A percentile compares a stretch with the other conserved stretches of the same genome.
Evolutionary conservation across 2,113 vertebrate genomes (phyloP).

Genomic region (Podarcis muralis): DNA sequence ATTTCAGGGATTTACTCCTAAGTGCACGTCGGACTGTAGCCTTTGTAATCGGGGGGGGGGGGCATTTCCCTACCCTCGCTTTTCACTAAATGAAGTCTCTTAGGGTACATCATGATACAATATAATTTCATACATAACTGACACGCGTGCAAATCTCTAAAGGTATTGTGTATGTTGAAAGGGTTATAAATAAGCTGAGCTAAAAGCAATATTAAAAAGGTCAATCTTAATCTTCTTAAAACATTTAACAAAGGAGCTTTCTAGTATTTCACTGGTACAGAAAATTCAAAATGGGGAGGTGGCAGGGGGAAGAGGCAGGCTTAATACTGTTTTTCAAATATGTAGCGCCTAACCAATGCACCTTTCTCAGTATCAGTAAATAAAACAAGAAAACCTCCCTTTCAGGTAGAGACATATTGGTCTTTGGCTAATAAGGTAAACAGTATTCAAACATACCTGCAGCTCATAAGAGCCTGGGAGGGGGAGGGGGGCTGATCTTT

Average conservation of each 20-base stretch:
- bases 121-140: conserved; percentile 1
- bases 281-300: conserved; percentile 34
- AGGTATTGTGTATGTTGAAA: conserved; percentile 39
- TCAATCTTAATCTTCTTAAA: conserved; percentile 60
- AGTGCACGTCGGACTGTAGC: neutral
- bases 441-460: neutral
- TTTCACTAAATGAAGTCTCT: conserved; percentile 17
- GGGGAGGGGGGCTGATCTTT: neutral
- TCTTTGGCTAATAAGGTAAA: neutral
- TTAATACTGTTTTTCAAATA: conserved; percentile 8
- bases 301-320: neutral
- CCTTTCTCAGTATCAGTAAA: neutral
- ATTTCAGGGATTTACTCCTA: neutral
- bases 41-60: neutral
- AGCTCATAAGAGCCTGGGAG: neutral
- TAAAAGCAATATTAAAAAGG: conserved; percentile 60
- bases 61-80: neutral
- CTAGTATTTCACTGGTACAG: neutral
- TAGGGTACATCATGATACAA: conserved; percentile 5
- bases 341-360: neutral
- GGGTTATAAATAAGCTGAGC: conserved; percentile 50
- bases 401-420: neutral
- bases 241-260: conserved; percentile 52
- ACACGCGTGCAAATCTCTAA: conserved; percentile 9
- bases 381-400: neutral